Conservation (phyloP, 2,113 vertebrate genomes). For the Callaeas wilsoni region DNA sequence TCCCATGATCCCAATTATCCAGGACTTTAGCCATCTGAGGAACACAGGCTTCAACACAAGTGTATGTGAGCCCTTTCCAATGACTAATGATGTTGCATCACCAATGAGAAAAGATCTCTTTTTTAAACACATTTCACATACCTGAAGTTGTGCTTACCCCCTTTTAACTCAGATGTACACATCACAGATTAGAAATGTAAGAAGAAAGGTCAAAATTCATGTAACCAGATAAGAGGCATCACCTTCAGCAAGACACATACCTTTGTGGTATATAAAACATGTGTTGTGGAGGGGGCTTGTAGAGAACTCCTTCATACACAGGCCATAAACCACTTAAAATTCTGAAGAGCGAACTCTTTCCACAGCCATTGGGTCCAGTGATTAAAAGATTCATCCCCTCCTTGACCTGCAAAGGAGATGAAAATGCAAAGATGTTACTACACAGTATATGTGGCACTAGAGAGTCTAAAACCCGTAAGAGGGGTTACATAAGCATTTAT, state of each 20-base stretch:
- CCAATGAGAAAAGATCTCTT: not conserved
- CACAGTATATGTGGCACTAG: not conserved
- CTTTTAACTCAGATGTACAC: not conserved
- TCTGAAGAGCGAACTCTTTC: conserved; percentile 96
- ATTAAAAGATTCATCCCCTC: conserved; percentile 97
- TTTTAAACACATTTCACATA: not conserved
- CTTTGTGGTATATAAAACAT: conserved; percentile 99
- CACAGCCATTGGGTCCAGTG: conserved; percentile 97
- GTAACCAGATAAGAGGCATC: not conserved
- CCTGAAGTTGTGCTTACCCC: not conserved
- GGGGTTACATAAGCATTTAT: not conserved
- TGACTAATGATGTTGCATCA: not conserved
- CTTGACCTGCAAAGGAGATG: conserved; percentile 78
- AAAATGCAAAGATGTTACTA: not conserved
- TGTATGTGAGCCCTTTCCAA: not conserved
- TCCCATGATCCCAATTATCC: not conserved
- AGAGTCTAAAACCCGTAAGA: not conserved
- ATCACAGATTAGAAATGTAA: not conserved
- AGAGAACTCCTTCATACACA: conserved; percentile 89
- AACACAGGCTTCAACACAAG: not conserved
- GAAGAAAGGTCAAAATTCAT: not conserved
- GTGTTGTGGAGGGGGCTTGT: conserved; percentile 91
- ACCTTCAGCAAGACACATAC: conserved; percentile 64
- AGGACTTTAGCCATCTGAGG: not conserved
- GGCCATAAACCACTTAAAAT: conserved; percentile 97